Conservation (phyloP, 2,113 vertebrate species). For the Alexandromys fortis region DNA sequence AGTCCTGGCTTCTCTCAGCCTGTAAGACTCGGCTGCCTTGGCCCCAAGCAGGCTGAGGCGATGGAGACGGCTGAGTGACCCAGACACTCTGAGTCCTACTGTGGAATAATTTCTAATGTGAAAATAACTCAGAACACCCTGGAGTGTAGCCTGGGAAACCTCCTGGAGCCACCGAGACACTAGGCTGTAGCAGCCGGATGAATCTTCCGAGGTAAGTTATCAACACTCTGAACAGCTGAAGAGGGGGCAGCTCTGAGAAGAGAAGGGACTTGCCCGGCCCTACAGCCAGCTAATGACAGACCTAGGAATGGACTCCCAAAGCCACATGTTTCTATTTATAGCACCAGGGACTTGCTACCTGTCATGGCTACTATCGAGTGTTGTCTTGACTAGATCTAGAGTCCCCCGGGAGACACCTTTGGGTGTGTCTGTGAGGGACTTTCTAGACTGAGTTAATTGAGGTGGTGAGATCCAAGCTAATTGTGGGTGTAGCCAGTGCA, state of each 20-base stretch:
- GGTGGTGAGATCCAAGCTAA: background rate
- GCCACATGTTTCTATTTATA: background rate
- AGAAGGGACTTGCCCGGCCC: background rate
- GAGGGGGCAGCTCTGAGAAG: background rate
- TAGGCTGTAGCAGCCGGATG: constrained; percentile 27
- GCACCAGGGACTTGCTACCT: background rate
- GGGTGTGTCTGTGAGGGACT: background rate
- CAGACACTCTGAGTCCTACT: background rate
- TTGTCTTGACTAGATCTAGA: background rate
- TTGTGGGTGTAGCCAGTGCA: background rate
- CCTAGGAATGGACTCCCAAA: no score
- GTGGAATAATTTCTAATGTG: constrained; percentile 23
- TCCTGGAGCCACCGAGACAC: constrained; percentile 17
- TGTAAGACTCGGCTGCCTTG: background rate
- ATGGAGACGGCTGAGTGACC: background rate
- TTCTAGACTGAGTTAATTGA: background rate
- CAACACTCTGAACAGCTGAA: background rate
- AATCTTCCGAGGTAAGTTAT: background rate
- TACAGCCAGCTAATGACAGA: background rate
- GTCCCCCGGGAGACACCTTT: background rate
- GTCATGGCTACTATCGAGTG: background rate
- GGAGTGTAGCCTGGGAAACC: constrained; percentile 38
- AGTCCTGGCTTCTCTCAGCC: constrained; percentile 24
- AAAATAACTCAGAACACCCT: constrained; percentile 46
- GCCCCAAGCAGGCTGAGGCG: background rate